These are phyloP conservation scores for Oriolus oriolus DNA, from an alignment of 2,113 vertebrate species.

Conservation along the genomic window DNA sequence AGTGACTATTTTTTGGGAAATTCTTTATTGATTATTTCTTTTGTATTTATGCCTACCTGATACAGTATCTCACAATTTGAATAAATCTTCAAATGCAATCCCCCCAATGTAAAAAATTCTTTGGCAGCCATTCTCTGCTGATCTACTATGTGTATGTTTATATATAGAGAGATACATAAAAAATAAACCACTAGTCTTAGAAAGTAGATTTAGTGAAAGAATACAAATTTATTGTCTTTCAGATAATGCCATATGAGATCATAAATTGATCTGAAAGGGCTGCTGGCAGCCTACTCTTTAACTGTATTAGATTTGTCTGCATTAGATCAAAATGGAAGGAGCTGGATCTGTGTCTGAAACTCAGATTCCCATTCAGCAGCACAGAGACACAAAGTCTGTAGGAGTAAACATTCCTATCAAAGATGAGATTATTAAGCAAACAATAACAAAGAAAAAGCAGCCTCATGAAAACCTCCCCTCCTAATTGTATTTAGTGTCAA, in stretches of 20 bases:
- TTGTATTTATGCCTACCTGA: not conserved
- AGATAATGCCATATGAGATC: not conserved
- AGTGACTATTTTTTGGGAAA: rapidly evolving
- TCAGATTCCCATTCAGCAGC: not conserved
- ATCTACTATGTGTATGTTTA: not conserved
- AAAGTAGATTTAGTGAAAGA: not conserved
- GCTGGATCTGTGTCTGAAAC: not conserved
- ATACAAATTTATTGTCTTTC: not conserved
- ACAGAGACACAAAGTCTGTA: constrained; percentile 11
- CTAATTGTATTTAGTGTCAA: not conserved
- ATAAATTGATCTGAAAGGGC: not conserved
- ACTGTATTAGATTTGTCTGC: constrained; percentile 1
- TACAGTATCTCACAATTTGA: not conserved
- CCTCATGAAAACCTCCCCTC: not conserved
- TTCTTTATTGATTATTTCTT: not conserved
- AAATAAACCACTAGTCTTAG: not conserved
- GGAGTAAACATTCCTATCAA: not conserved
- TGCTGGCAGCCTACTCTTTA: not conserved
- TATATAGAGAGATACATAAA: too few species aligned
- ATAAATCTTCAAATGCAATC: not conserved
- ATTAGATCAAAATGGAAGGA: constrained; percentile 3
- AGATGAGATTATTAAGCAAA: not conserved
- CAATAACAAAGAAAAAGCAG: not conserved
- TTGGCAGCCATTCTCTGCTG: not conserved
- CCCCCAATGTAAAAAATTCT: rapidly evolving